Conservation (phyloP, 1,140 invertebrate species). For the Drosophila pseudoananassae region DNA sequence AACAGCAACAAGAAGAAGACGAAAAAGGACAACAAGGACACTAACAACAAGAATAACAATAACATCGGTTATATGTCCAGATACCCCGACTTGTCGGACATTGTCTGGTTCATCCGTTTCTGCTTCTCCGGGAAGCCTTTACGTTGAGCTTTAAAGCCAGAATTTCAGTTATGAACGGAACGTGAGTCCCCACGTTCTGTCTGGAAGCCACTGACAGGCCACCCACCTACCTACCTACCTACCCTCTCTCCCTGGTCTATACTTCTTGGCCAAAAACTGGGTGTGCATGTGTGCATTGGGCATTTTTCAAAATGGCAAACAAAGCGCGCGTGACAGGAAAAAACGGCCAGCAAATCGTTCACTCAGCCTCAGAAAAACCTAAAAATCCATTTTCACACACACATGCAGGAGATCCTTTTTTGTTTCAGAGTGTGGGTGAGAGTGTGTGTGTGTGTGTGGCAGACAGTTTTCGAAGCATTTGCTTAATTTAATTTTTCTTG, state of each 20-base stretch:
- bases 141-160: constrained; percentile 40
- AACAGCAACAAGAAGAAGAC: background rate
- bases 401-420: constrained; percentile 14
- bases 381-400: constrained; percentile 43
- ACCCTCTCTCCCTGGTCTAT: background rate
- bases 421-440: constrained; percentile 23
- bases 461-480: constrained; percentile 54
- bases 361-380: constrained; percentile 47
- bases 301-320: constrained; percentile 63
- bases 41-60: constrained; percentile 9
- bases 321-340: constrained; percentile 58
- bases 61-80: constrained; percentile 14
- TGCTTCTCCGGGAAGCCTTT: constrained; percentile 11
- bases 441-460: constrained; percentile 8
- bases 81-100: constrained; percentile 20
- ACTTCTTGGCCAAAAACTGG: constrained; percentile 9
- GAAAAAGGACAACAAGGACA: constrained; percentile 5
- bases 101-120: constrained; percentile 41
- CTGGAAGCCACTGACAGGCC: background rate
- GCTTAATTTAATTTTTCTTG: constrained; percentile 57
- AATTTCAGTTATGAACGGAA: constrained; percentile 49
- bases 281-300: constrained; percentile 27
- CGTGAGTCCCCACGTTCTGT: constrained; percentile 20
- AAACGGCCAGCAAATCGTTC: constrained; percentile 57
- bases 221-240: too few species aligned